Evolutionary conservation across 2,888 invertebrate species (phyloP).

Genomic region (Phortica magna): DNA sequence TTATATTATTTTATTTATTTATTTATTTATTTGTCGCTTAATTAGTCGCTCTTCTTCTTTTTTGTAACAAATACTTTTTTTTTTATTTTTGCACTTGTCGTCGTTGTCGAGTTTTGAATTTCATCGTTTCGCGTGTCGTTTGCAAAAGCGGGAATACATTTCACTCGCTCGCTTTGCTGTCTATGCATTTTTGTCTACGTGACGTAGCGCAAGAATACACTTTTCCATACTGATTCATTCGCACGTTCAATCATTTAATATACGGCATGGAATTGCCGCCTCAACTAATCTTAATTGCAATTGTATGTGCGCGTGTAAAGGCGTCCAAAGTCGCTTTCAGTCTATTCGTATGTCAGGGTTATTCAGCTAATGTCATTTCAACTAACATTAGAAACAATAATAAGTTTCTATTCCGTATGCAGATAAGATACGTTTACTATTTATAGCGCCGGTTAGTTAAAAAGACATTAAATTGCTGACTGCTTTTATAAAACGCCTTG

Average conservation of each 20-base stretch:
- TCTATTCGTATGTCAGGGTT: slow-evolving; percentile 11
- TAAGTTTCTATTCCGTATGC: background rate
- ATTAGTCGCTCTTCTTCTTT: background rate
- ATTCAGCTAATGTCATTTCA: background rate
- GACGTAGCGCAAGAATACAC: slow-evolving; percentile 33
- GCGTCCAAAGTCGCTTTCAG: background rate
- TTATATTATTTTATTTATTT: background rate
- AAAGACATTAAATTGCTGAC: too few species aligned
- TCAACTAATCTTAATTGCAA: background rate
- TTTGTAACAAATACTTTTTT: background rate
- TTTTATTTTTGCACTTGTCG: background rate
- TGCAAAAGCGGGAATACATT: background rate
- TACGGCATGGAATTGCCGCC: background rate
- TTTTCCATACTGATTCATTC: slow-evolving; percentile 17
- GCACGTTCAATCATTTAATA: background rate
- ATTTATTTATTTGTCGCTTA: background rate
- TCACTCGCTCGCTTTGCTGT: background rate
- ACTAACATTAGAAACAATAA: too few species aligned
- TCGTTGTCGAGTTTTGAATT: slow-evolving; percentile 4
- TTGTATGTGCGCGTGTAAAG: background rate
- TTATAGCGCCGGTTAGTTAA: background rate
- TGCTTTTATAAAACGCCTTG: too few species aligned
- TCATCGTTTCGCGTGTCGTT: background rate
- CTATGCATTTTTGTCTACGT: slow-evolving; percentile 33
- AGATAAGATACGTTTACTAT: background rate